Conservation (phyloP, 2,797 vertebrate species). For the Poeciliopsis infans region DNA sequence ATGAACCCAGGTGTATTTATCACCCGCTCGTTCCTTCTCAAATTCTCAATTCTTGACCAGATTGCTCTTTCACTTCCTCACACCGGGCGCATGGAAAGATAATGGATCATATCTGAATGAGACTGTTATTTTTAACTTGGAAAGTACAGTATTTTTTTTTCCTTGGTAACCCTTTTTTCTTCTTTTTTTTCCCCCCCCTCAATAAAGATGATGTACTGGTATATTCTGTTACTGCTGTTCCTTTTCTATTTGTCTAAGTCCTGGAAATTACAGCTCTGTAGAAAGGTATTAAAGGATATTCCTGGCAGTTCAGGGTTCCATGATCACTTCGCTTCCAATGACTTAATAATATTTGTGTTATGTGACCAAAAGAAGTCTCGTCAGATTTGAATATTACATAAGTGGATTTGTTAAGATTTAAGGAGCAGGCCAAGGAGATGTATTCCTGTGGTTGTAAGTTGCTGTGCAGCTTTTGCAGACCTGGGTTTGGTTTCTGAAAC, state of each 20-base stretch:
- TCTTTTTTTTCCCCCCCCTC: background rate
- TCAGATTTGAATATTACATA: slow-evolving; percentile 71
- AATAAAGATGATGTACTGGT: slow-evolving; percentile 48
- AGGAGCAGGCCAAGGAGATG: slow-evolving; percentile 43
- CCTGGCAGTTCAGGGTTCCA: slow-evolving; percentile 70
- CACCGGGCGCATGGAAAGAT: slow-evolving; percentile 18
- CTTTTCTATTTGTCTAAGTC: slow-evolving; percentile 60
- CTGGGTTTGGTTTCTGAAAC: slow-evolving; percentile 50
- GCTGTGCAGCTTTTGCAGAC: slow-evolving; percentile 35
- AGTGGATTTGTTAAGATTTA: slow-evolving; percentile 55
- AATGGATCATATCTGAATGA: slow-evolving; percentile 44
- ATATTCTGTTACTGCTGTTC: slow-evolving; percentile 57
- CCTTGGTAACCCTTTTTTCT: slow-evolving; percentile 42
- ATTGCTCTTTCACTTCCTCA: slow-evolving; percentile 28
- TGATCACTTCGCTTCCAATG: slow-evolving; percentile 52
- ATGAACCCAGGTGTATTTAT: slow-evolving; percentile 26
- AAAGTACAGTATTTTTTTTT: slow-evolving; percentile 49
- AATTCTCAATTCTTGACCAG: slow-evolving; percentile 24
- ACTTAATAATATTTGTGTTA: slow-evolving; percentile 55
- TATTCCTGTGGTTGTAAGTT: slow-evolving; percentile 50
- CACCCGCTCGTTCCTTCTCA: slow-evolving; percentile 34
- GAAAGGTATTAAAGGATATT: slow-evolving; percentile 67
- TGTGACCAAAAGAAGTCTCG: slow-evolving; percentile 56
- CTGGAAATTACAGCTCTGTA: slow-evolving; percentile 64
- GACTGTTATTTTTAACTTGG: slow-evolving; percentile 24